Conservation (phyloP, 2,888 invertebrate genomes). For the Brenthis hecate region DNA sequence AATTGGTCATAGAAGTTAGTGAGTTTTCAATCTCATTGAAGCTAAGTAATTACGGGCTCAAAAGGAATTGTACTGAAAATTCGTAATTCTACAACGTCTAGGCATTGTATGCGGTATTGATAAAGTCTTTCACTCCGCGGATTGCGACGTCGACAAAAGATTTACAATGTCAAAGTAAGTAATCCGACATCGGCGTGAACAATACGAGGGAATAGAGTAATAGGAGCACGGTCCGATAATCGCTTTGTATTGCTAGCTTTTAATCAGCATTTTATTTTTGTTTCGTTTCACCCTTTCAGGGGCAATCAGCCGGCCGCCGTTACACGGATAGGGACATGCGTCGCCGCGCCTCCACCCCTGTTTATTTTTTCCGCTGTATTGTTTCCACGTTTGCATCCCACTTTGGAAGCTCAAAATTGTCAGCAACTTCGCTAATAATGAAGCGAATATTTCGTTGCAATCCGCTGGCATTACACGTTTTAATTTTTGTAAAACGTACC, state of each 20-base stretch:
- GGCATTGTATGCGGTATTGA: conserved; percentile 31
- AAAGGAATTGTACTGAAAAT: conserved; percentile 30
- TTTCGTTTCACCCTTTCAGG: conserved; percentile 66
- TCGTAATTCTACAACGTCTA: conserved; percentile 30
- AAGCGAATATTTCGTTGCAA: neutral
- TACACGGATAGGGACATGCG: conserved; percentile 61
- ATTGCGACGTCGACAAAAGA: conserved; percentile 47
- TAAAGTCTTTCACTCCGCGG: conserved; percentile 31
- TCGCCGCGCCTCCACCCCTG: conserved; percentile 46
- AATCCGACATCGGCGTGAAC: conserved; percentile 53
- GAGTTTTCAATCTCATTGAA: conserved; percentile 13
- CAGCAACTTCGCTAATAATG: conserved; percentile 20
- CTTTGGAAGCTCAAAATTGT: conserved; percentile 16
- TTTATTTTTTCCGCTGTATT: conserved; percentile 39
- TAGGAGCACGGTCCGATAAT: conserved; percentile 56
- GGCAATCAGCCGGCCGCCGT: conserved; percentile 72
- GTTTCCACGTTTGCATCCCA: conserved; percentile 36
- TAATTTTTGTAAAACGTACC: neutral
- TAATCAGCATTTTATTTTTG: conserved; percentile 72
- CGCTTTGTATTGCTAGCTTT: conserved; percentile 72
- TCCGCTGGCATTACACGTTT: neutral
- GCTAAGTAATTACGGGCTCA: conserved; percentile 35
- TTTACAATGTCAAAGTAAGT: conserved; percentile 52
- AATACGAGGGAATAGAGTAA: conserved; percentile 46
- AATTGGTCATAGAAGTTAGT: neutral